Percentiles rank a stretch among this genome's conserved stretches.
These are phyloP conservation scores for Melipona quadrifasciata DNA, from an alignment of 1,140 invertebrate species.

Conservation along the genomic window DNA sequence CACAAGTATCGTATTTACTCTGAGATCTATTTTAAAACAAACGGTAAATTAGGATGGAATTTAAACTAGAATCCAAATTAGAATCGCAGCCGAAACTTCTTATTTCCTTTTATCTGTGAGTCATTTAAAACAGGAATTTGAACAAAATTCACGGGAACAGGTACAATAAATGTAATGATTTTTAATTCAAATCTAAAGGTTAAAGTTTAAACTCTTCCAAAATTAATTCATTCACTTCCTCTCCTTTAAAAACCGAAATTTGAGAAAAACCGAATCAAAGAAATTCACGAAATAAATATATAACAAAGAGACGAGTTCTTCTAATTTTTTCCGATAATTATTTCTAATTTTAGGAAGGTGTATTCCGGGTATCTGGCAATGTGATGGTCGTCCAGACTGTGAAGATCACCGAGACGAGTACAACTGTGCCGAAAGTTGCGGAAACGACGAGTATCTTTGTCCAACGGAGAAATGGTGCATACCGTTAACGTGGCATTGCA, in stretches of 20 bases:
- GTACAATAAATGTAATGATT: too few relatives aligned
- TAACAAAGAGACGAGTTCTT: background rate
- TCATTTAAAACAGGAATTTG: background rate
- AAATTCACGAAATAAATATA: background rate
- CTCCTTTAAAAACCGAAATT: too few relatives aligned
- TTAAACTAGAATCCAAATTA: background rate
- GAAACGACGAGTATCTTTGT: slow-evolving; percentile 84
- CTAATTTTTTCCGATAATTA: background rate
- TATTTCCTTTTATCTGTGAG: background rate
- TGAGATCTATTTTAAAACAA: background rate
- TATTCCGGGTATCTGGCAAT: slow-evolving; percentile 84
- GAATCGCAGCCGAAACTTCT: too few relatives aligned
- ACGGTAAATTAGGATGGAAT: background rate
- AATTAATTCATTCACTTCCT: too few relatives aligned
- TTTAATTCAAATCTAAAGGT: too few relatives aligned
- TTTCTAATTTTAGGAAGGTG: slow-evolving; percentile 77
- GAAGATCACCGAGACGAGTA: slow-evolving; percentile 85
- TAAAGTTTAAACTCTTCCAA: too few relatives aligned
- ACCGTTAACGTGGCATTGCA: slow-evolving; percentile 84
- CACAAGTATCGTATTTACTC: background rate
- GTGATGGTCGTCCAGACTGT: slow-evolving; percentile 87
- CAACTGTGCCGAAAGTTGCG: slow-evolving; percentile 83
- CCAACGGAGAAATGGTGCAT: slow-evolving; percentile 83
- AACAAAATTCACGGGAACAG: too few relatives aligned
- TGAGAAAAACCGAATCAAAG: background rate